Evolutionary conservation across 2,113 vertebrate species (phyloP), one percentile per base, ranked within the genome.

Genomic region (Ploceus nigricollis): DNA sequence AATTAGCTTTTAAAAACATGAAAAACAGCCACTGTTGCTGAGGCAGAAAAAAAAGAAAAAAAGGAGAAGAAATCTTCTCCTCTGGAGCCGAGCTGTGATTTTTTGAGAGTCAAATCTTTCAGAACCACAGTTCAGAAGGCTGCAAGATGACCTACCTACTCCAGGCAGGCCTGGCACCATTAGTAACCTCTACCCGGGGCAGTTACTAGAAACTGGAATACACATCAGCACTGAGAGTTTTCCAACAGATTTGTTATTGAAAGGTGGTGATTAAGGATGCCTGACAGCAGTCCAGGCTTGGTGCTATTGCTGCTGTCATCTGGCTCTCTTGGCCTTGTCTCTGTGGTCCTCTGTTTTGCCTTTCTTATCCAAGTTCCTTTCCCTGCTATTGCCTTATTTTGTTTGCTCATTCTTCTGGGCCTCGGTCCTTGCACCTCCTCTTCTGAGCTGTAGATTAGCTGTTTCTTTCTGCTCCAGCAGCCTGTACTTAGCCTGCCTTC

Each of bases 1-100:
- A 95, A 95, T 96, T 93, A 94, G 64, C 76, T 93, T 81, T 80
- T 83, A 89, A 95, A 95, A 96, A 57, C 63, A 63, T 44, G 17
- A 47, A 63, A 89, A 93, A 87, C 69, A 7, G 3, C 2, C 48
- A 15, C 72, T 89, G 79, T 58, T 95, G 82, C 44, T 72, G 60
- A 73, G 54, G 39, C 5, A 82, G 53, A 2, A 4, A 7, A n/a
- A 33, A 33, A 33, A 58, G 13, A 4, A 22, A 20, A 39, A n/a
- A 51, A 47, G 15, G 2, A n/a, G 7, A 69, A 65, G 7, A 69
- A 68, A 50, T 40, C 3, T 51, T 73, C 72, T 80, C 19, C 21
- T 81, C n/a, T 80, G 35, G 18, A 92, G 17, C 13, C 1, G 10
- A 80, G 23, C 47, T 77, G 48, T 61, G 40, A 13, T 45, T 65